A percentile compares a stretch with the other conserved stretches of the same genome.
phyloP scores from a whole-genome alignment of 2,113 vertebrate genomes.

The Tragelaphus imberbis region DNA sequence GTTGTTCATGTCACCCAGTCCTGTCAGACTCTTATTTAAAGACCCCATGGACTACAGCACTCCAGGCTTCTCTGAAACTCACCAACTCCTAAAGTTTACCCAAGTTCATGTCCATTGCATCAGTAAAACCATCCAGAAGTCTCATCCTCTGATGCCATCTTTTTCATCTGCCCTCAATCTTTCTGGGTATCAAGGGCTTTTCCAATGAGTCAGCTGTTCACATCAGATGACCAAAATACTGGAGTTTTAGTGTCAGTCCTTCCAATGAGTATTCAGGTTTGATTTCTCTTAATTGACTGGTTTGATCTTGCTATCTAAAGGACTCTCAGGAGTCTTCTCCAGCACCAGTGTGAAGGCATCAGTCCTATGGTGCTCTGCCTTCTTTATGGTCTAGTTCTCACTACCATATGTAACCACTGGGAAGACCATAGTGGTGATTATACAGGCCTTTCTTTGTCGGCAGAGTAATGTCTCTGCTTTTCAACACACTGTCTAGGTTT shows the following conservation, averaged over 20 bases:
- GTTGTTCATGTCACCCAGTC: background rate
- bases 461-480: background rate
- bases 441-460: background rate
- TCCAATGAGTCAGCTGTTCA: background rate
- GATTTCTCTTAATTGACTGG: background rate
- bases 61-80: background rate
- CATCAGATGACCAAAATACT: background rate
- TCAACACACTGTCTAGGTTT: background rate
- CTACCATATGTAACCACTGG: background rate
- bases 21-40: background rate
- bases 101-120: background rate
- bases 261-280: background rate
- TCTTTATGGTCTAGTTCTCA: background rate
- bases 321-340: background rate
- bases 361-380: background rate
- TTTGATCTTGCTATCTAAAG: background rate
- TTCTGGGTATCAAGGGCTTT: background rate
- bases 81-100: background rate
- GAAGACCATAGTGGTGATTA: background rate
- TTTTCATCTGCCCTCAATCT: background rate
- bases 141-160: background rate
- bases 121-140: background rate
- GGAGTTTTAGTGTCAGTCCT: background rate
- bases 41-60: background rate
- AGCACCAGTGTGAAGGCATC: background rate